phyloP scores from a whole-genome alignment of 2,797 vertebrate species.

The Liparis tanakae region DNA sequence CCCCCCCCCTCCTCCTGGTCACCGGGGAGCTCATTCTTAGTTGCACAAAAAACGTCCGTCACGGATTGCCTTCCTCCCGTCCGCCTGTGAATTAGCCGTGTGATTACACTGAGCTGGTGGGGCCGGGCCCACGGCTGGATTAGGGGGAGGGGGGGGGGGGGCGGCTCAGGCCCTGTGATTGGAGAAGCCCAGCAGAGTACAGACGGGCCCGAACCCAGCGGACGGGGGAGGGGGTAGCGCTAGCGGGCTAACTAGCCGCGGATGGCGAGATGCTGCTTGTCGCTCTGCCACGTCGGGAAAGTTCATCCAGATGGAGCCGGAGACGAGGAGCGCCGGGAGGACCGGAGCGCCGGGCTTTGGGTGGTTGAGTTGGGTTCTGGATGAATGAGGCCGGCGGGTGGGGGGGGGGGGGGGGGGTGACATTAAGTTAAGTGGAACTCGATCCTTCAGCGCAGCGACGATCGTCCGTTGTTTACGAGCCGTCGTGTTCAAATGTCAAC shows the following conservation, averaged over 20 bases:
- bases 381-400: constrained; percentile 54
- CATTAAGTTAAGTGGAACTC: constrained; percentile 71
- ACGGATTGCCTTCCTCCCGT: constrained; percentile 83
- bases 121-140: constrained; percentile 78
- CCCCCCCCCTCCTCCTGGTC: constrained; percentile 66
- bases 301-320: constrained; percentile 73
- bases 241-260: constrained; percentile 70
- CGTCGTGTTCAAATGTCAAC: constrained; percentile 58
- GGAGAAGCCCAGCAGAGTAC: constrained; percentile 76
- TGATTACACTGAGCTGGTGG: constrained; percentile 84
- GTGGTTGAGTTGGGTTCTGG: constrained; percentile 73
- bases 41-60: constrained; percentile 84
- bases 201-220: constrained; percentile 57
- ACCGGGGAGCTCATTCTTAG: constrained; percentile 82
- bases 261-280: constrained; percentile 74
- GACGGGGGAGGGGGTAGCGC: constrained; percentile 30
- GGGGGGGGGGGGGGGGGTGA: constrained; percentile 23
- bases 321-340: constrained; percentile 75
- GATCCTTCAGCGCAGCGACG: constrained; percentile 65
- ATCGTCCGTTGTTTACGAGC: constrained; percentile 59
- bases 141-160: constrained; percentile 70
- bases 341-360: constrained; percentile 72
- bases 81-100: constrained; percentile 83
- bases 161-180: constrained; percentile 71
- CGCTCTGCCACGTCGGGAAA: constrained; percentile 76